Evolutionary conservation across 64 coral and sea anemone genomes (phyloP), one percentile per base, ranked within the genome.

Genomic region (Montipora efflorescens): DNA sequence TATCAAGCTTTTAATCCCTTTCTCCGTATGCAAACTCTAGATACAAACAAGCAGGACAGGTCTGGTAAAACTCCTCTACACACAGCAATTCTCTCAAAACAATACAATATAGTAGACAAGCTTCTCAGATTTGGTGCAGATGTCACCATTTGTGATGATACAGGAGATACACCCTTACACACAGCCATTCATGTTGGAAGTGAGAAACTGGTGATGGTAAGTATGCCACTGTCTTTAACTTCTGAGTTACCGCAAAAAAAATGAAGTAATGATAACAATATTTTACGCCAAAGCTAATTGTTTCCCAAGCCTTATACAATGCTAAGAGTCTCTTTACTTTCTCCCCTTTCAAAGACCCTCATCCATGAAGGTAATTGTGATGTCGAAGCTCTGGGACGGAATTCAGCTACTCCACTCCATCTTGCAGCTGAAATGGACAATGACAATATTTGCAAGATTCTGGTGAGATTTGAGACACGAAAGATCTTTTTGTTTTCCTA

Each of bases 31-130:
- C 6, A 18, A 47, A 4, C 5, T 50, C 28, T 13, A 86, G 82
- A 86, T 50, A 86, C 43, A 48, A 86, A 86, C 47, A 45, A 64
- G 9, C 64, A 72, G 22, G 82, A 86, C 47, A 72, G 46, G 1
- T 86, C 82, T n/a, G 82, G 82, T 6, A 86, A 86, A 68, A 86
- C 82, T 49, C 82, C 82, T 49, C 82, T 86, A 7, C 82, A 86
- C 19, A 86, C 82, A 5, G 82, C 82, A 18, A 86, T 86, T 45
- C 66, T 86, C 14, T 48, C 82, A 8, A 86, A 71, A 48, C 82
- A 86, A 59, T 86, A 13, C 66, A 70, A n/a, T 5, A 86, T 86
- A 13, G 82, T 86, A 12, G 18, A 72, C 43, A 71, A 50, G 66
- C 46, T 86, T 1, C 19, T 86, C 7, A 64, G 49, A 23, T 47